Percentiles rank a stretch among this genome's conserved stretches.
phyloP scores from a whole-genome alignment of 2,888 invertebrate genomes.

The Andrena bicolor region DNA sequence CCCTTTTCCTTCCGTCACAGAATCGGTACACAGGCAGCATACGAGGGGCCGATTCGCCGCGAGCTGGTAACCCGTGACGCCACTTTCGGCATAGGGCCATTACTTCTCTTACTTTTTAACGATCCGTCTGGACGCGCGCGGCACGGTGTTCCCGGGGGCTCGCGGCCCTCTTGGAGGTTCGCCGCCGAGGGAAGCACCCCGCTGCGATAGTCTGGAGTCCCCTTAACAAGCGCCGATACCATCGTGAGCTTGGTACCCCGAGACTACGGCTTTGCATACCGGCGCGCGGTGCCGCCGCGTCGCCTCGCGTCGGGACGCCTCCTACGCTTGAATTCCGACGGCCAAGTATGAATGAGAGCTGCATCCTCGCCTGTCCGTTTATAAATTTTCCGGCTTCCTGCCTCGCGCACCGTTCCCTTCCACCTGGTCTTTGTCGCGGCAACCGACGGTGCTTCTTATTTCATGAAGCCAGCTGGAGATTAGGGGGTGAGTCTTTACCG shows the following conservation, averaged over 20 bases:
- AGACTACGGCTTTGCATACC: slow-evolving; percentile 68
- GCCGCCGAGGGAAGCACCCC: slow-evolving; percentile 76
- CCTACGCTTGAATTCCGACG: slow-evolving; percentile 65
- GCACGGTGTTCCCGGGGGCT: slow-evolving; percentile 67
- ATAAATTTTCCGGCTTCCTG: slow-evolving; percentile 24
- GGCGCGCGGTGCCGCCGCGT: slow-evolving; percentile 59
- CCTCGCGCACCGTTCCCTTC: background rate
- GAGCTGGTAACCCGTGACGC: slow-evolving; percentile 59
- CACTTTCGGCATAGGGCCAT: slow-evolving; percentile 71
- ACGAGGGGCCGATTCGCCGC: slow-evolving; percentile 33
- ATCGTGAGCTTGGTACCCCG: slow-evolving; percentile 70
- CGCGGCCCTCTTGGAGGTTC: slow-evolving; percentile 66
- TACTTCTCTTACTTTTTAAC: slow-evolving; percentile 77
- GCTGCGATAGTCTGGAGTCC: slow-evolving; percentile 77
- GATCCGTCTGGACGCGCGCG: slow-evolving; percentile 76
- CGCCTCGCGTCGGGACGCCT: slow-evolving; percentile 66
- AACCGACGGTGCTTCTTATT: too few relatives aligned
- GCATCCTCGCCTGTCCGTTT: slow-evolving; percentile 1
- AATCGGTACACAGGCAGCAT: slow-evolving; percentile 44
- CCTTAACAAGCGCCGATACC: slow-evolving; percentile 79
- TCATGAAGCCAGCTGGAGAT: too few relatives aligned
- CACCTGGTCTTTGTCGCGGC: too few relatives aligned
- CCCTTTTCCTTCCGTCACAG: slow-evolving; percentile 17
- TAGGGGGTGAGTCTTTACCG: too few relatives aligned
- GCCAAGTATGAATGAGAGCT: slow-evolving; percentile 70